A percentile compares a stretch with the other conserved stretches of the same genome.
phyloP scores from a whole-genome alignment of 2,888 invertebrate genomes.

The Drosophila affinis region DNA sequence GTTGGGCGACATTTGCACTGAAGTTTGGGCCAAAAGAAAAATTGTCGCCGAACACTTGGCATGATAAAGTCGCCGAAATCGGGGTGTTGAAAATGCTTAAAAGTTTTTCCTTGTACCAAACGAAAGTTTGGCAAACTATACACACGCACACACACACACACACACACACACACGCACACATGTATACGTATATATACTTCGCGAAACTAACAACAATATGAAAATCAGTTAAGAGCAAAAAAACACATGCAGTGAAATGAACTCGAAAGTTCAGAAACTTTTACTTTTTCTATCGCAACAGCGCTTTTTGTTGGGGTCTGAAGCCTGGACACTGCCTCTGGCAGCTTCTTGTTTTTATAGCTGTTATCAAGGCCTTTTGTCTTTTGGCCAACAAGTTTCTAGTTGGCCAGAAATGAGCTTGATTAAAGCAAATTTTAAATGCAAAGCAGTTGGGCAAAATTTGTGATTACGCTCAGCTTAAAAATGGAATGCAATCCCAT shows the following conservation, averaged over 20 bases:
- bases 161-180: background rate
- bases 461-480: conserved; percentile 23
- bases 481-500: conserved; percentile 40
- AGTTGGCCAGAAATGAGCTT: conserved; percentile 46
- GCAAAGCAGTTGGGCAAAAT: conserved; percentile 31
- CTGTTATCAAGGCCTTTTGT: conserved; percentile 38
- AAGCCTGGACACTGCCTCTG: conserved; percentile 1
- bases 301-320: too few relatives aligned
- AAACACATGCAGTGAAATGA: conserved; percentile 45
- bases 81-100: conserved; percentile 59
- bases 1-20: background rate
- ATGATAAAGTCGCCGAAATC: conserved; percentile 57
- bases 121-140: conserved; percentile 63
- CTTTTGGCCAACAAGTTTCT: conserved; percentile 34
- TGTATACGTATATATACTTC: conserved; percentile 39
- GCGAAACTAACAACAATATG: conserved; percentile 58
- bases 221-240: conserved; percentile 44
- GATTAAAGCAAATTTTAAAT: conserved; percentile 51
- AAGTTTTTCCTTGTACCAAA: conserved; percentile 52
- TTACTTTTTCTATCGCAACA: conserved; percentile 17
- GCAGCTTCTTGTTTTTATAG: conserved; percentile 34
- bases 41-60: conserved; percentile 18
- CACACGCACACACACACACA: conserved; percentile 10
- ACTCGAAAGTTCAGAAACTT: conserved; percentile 47
- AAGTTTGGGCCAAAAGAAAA: conserved; percentile 18